Evolutionary conservation across 1,140 invertebrate species (phyloP).

Genomic region (Musca domestica): DNA sequence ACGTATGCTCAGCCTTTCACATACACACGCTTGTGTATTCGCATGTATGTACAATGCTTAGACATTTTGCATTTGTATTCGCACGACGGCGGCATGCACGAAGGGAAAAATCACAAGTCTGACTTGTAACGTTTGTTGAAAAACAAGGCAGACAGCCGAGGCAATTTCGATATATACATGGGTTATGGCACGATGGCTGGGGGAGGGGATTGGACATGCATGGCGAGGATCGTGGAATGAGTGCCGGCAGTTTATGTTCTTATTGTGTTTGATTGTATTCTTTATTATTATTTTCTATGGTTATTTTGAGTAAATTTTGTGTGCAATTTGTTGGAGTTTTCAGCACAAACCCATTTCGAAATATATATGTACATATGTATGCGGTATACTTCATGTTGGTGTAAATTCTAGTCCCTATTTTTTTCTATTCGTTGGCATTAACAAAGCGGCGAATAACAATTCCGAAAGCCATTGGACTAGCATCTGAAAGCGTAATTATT

Average conservation of each 20-base stretch:
- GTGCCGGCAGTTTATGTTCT: not conserved
- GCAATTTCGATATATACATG: too few species aligned
- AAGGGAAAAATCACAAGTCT: not conserved
- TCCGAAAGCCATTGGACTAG: not conserved
- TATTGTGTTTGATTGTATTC: not conserved
- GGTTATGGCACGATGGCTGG: too few species aligned
- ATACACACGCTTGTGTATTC: not conserved
- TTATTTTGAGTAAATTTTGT: slow-evolving; percentile 6
- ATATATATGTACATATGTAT: not conserved
- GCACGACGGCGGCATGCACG: not conserved
- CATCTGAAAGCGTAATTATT: not conserved
- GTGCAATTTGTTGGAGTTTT: not conserved
- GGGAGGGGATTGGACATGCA: too few species aligned
- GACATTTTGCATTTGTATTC: not conserved
- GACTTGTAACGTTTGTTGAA: not conserved
- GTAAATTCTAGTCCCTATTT: too few species aligned
- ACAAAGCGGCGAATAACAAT: too few species aligned
- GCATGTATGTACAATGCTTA: not conserved
- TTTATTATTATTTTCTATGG: slow-evolving; percentile 5
- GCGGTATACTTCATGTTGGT: too few species aligned
- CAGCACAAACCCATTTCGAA: not conserved
- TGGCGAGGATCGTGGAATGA: not conserved
- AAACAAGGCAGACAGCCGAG: too few species aligned
- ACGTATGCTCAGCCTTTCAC: not conserved
- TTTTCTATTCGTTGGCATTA: too few species aligned